Conservation (phyloP, 2,113 vertebrate genomes). For the Naja naja region DNA sequence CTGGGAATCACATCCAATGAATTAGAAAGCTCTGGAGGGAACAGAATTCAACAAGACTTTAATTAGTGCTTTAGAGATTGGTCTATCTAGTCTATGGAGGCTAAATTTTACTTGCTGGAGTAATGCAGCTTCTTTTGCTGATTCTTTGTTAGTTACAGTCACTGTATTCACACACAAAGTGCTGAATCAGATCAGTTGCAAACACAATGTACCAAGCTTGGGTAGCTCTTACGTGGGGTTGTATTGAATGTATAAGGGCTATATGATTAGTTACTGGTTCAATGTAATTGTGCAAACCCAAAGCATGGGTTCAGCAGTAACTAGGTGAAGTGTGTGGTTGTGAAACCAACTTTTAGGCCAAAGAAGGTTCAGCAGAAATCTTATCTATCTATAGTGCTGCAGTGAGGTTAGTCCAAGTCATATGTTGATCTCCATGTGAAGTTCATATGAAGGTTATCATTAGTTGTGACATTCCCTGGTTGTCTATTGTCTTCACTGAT, state of each 20-base stretch:
- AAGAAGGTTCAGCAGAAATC: not conserved
- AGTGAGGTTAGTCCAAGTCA: not conserved
- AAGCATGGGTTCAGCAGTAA: not conserved
- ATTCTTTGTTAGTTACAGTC: not conserved
- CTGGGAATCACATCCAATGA: not conserved
- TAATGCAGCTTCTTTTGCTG: not conserved
- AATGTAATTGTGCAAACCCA: not conserved
- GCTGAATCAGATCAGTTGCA: not conserved
- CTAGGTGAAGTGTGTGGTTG: not conserved
- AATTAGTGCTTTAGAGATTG: not conserved
- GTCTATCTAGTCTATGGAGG: not conserved
- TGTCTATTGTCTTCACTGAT: not conserved
- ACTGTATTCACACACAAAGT: not conserved
- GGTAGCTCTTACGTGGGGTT: not conserved
- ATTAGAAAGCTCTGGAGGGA: not conserved
- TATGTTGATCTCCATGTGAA: not conserved
- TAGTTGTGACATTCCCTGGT: not conserved
- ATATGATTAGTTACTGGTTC: not conserved
- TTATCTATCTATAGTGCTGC: too few species aligned
- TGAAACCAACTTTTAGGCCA: not conserved
- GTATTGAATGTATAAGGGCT: not conserved
- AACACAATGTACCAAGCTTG: not conserved
- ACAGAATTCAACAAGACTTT: not conserved
- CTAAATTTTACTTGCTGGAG: not conserved
- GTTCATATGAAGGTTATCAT: not conserved